Evolutionary conservation across 64 coral and sea anemone genomes (phyloP), one percentile per base, ranked within the genome.

Genomic region (Hydrozoanthus tunicans): DNA sequence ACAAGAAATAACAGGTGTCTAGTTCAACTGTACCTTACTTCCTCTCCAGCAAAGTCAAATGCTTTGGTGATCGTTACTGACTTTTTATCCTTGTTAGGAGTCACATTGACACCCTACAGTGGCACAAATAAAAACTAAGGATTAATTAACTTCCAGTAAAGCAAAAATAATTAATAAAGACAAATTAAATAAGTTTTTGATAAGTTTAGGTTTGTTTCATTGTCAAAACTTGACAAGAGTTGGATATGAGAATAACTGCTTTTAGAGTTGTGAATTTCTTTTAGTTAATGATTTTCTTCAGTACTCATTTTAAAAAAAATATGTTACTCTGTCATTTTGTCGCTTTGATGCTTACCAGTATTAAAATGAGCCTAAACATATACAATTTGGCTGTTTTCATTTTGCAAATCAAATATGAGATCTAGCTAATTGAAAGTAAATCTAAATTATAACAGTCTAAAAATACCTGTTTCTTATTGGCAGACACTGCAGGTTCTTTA

Each of bases 41-140:
- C 89, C 64, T 97, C 95, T 92, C 92, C 95, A 92, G 95, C 95
- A 90, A 94, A 96, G 65, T 96, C 95, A 84, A 80, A 96, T 24
- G 90, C 94, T 56, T 91, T 94, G 55, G 95, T 94, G 77, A 96
- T 94, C 55, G 92, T 92, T 7, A 96, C 89, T 91, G 93, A 94
- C 66, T 90, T 32, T 78, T 58, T 12, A 27, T 24, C 78, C 20
- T 79, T 92, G 26, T 26, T 78, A n/a, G 91, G 0, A 43, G 82
- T 58, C 54, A 9, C 43, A 14, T 77, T 9, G 59, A 27, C 81
- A 62, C n/a, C 55, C 51, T 93, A 59, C 5, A 3, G 32, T 43
- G 14, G 26, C 55, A 61, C 56, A 61, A 9, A 10, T 5, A 9
- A 5, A 60, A 11, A 79, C 32, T 43, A 43, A 43, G 32, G 32